Percentiles rank a stretch among this genome's conserved stretches.
phyloP scores from a whole-genome alignment of 2,797 vertebrate genomes.

The Helarctos malayanus region DNA sequence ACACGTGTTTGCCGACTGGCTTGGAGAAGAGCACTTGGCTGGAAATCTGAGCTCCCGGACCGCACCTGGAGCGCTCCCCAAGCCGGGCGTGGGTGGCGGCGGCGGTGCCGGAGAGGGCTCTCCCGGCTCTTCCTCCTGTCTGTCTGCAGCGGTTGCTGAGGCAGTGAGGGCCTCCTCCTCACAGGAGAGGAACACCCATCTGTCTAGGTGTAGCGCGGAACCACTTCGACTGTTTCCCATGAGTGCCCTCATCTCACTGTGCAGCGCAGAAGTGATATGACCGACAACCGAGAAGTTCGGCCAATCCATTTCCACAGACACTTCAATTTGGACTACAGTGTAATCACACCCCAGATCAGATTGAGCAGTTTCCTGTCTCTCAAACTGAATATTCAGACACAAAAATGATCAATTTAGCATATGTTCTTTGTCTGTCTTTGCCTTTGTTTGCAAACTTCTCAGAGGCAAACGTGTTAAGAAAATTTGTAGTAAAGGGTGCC shows the following conservation, averaged over 20 bases:
- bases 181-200: fast-evolving
- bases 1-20: neutral
- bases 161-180: neutral
- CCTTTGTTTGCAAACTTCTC: conserved; percentile 75
- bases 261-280: neutral
- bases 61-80: fast-evolving
- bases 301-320: conserved; percentile 71
- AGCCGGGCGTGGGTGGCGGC: fast-evolving
- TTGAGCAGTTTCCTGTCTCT: conserved; percentile 63
- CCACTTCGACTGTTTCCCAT: conserved; percentile 33
- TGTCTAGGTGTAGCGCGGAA: neutral
- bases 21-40: neutral
- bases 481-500: conserved; percentile 37
- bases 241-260: conserved; percentile 65
- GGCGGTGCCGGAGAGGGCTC: too few species aligned
- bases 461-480: conserved; percentile 58
- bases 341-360: conserved; percentile 72
- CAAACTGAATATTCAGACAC: neutral
- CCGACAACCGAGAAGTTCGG: neutral
- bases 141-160: neutral
- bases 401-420: conserved; percentile 70
- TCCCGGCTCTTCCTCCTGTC: neutral
- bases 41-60: neutral
- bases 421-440: conserved; percentile 70
- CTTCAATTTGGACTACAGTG: conserved; percentile 74